Evolutionary conservation across 2,113 vertebrate genomes (phyloP).

Genomic region (Calyptomena viridis): DNA sequence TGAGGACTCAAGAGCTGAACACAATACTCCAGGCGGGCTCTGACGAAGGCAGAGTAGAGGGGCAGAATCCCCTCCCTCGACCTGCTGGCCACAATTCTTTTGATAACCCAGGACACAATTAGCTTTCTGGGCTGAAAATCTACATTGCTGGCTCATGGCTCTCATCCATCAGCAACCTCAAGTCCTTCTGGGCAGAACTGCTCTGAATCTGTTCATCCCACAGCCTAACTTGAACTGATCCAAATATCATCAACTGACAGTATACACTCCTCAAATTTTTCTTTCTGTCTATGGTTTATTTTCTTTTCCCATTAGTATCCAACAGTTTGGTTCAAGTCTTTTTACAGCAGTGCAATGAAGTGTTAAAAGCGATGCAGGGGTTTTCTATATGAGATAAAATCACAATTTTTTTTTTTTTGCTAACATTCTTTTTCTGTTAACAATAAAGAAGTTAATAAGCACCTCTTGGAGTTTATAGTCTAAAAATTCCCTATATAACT

Average conservation of each 20-base stretch:
- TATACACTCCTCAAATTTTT: background rate
- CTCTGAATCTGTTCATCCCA: rapidly evolving
- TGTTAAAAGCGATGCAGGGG: background rate
- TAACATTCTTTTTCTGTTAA: background rate
- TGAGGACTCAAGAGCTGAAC: background rate
- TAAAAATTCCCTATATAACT: background rate
- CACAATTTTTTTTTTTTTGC: background rate
- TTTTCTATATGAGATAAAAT: background rate
- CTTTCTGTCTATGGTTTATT: background rate
- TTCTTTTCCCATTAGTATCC: background rate
- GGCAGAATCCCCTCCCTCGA: rapidly evolving
- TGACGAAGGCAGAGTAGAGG: background rate
- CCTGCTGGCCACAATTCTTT: rapidly evolving
- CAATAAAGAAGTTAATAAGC: background rate
- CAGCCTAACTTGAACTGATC: background rate
- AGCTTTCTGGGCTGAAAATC: background rate
- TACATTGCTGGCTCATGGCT: background rate
- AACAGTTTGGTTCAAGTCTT: background rate
- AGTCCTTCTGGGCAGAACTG: background rate
- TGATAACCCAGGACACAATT: background rate
- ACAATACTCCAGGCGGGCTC: rapidly evolving
- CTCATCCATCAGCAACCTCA: too few species aligned
- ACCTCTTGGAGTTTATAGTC: background rate
- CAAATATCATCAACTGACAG: background rate
- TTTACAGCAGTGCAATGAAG: background rate